Percentiles rank a stretch among this genome's conserved stretches.
Conservation (phyloP, 1,140 invertebrate species). For the Drosophila watanabei region DNA sequence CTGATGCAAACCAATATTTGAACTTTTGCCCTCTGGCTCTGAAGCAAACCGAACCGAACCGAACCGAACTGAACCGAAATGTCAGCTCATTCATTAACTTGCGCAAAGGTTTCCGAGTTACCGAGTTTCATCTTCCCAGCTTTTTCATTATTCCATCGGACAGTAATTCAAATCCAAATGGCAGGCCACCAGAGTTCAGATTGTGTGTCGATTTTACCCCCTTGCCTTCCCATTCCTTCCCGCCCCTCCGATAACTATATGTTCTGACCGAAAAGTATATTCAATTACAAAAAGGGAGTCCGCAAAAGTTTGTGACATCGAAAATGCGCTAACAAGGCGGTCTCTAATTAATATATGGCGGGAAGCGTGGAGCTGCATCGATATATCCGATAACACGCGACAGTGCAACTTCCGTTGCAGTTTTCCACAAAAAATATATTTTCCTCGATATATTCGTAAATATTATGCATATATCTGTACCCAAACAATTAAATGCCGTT, state of each 20-base stretch:
- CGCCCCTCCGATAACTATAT: neutral
- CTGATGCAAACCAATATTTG: constrained; percentile 76
- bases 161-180: constrained; percentile 64
- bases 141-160: constrained; percentile 31
- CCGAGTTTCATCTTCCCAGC: constrained; percentile 25
- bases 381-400: constrained; percentile 30
- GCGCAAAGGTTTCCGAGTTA: constrained; percentile 65
- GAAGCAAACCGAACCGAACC: constrained; percentile 25
- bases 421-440: neutral
- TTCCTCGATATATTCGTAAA: neutral
- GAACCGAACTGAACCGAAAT: constrained; percentile 51
- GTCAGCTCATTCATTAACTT: constrained; percentile 81
- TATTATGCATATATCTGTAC: neutral
- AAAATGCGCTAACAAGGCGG: constrained; percentile 42
- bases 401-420: constrained; percentile 14
- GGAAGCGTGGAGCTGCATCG: too few relatives aligned
- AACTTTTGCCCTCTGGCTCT: constrained; percentile 67
- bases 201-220: constrained; percentile 4
- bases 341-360: constrained; percentile 29
- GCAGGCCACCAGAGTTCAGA: constrained; percentile 44
- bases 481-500: neutral
- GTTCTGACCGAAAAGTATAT: constrained; percentile 34
- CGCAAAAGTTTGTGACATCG: constrained; percentile 29
- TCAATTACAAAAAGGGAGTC: constrained; percentile 26
- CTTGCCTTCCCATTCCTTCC: neutral